A percentile compares a stretch with the other conserved stretches of the same genome.
Evolutionary conservation across 2,113 vertebrate genomes (phyloP).

Genomic region (Syrrhaptes paradoxus): DNA sequence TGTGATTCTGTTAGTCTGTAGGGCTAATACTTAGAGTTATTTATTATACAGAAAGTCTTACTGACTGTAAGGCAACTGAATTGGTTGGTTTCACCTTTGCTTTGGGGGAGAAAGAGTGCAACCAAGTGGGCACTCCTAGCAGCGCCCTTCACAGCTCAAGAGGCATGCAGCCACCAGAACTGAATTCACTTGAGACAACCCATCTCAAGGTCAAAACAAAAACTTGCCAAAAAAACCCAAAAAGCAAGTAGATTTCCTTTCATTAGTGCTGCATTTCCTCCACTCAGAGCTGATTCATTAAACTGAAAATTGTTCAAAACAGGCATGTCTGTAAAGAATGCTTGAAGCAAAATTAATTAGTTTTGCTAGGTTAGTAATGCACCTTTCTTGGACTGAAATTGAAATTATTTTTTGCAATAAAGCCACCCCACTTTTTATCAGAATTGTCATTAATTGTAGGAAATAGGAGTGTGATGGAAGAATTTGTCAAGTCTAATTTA

Average conservation of each 20-base stretch:
- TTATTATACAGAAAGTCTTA: neutral
- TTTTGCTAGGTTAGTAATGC: slow-evolving; percentile 29
- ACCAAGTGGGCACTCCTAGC: neutral
- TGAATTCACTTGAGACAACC: neutral
- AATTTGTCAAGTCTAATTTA: slow-evolving; percentile 16
- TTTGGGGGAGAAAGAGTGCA: neutral
- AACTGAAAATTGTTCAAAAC: slow-evolving; percentile 35
- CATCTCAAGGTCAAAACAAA: neutral
- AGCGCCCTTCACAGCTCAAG: neutral
- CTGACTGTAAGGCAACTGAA: neutral
- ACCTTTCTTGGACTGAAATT: neutral
- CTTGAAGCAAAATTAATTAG: slow-evolving; percentile 54
- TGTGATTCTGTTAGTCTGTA: rapidly evolving
- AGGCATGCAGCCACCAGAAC: neutral
- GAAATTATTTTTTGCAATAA: slow-evolving; percentile 28
- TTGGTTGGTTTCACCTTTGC: neutral
- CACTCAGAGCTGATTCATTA: slow-evolving; percentile 34
- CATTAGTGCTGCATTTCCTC: neutral
- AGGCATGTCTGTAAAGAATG: slow-evolving; percentile 3
- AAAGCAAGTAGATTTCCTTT: neutral
- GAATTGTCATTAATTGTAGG: slow-evolving; percentile 11
- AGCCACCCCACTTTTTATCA: neutral
- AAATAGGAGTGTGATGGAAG: neutral
- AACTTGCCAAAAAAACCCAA: neutral
- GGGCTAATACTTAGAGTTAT: neutral